Conservation (phyloP, 1,140 invertebrate genomes). For the Zaprionus camerounensis region DNA sequence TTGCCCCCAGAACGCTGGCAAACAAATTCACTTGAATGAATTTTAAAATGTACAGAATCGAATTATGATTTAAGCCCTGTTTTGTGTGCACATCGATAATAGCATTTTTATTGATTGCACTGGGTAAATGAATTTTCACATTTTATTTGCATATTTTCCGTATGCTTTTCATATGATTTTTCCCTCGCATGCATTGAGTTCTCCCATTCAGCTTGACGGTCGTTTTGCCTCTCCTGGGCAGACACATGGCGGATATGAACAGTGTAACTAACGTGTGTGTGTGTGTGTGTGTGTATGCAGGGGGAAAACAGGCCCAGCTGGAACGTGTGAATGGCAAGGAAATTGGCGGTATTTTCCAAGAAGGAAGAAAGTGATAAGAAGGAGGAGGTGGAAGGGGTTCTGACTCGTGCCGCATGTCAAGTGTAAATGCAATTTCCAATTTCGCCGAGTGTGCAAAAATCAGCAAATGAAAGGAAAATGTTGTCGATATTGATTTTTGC, state of each 20-base stretch:
- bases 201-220: slow-evolving; percentile 32
- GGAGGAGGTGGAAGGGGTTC: not conserved
- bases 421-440: slow-evolving; percentile 77
- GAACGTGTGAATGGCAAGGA: slow-evolving; percentile 35
- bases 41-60: slow-evolving; percentile 7
- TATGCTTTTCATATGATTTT: slow-evolving; percentile 30
- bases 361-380: too few species aligned
- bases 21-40: not conserved
- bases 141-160: slow-evolving; percentile 8
- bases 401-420: slow-evolving; percentile 55
- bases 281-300: slow-evolving; percentile 36
- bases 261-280: slow-evolving; percentile 49
- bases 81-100: slow-evolving; percentile 24
- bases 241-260: slow-evolving; percentile 44
- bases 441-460: slow-evolving; percentile 66
- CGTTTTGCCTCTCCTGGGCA: slow-evolving; percentile 10
- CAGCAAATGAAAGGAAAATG: slow-evolving; percentile 62
- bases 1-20: not conserved
- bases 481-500: slow-evolving; percentile 69
- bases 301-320: slow-evolving; percentile 37
- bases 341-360: slow-evolving; percentile 20
- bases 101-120: slow-evolving; percentile 8
- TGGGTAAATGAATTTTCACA: slow-evolving; percentile 8
- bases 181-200: slow-evolving; percentile 38
- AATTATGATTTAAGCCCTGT: slow-evolving; percentile 12